Base-by-base conservation (phyloP, 2,888 invertebrate genomes). In the Zele albiditarsus region DNA sequence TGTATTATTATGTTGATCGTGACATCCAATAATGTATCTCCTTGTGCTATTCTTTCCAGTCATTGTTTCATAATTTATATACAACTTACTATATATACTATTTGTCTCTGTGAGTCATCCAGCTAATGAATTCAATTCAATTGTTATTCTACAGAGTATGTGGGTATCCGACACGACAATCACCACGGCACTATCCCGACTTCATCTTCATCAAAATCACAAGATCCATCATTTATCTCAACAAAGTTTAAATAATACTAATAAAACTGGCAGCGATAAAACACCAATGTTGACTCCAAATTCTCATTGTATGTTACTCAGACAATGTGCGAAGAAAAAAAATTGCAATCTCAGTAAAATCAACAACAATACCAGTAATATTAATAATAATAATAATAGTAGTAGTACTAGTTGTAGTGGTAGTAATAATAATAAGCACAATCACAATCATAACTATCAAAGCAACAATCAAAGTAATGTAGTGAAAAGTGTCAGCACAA, bases 91-190 rank as follows among this genome's bases (percentile, higher is more conserved):
- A 49, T 68, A 49, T 38, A 38, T 42, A 20, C 53, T 53, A 53
- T 60, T 46, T 28, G 49, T 42, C 31, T 71, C 38, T 60, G n/a
- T 62, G 63, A 63, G 63, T 63, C 70, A 73, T 77, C 70, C 70
- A 58, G 76, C 78, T 38, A 62, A 63, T 66, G 62, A 58, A 57
- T 66, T 62, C 63, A 33, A 46, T 53, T 76, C 14, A 72, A 53
- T 46, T 70, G 71, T 68, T 67, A 49, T 74, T 76, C 66, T 78
- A 33, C 89, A 92, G 92, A 91, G 91, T 79, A 91, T 91, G 87
- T 92, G 92, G 92, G 90, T 91, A 53, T 91, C 92, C 60, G 92
- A 91, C 75, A 81, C 90, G 85, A 86, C 89, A 81, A 83, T 90
- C 89, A 82, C 89, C 82, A 78, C 88, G 78, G 86, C 87, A 68